Evolutionary conservation across 2,113 vertebrate genomes (phyloP).

Genomic region (Cochlearius cochlearius): DNA sequence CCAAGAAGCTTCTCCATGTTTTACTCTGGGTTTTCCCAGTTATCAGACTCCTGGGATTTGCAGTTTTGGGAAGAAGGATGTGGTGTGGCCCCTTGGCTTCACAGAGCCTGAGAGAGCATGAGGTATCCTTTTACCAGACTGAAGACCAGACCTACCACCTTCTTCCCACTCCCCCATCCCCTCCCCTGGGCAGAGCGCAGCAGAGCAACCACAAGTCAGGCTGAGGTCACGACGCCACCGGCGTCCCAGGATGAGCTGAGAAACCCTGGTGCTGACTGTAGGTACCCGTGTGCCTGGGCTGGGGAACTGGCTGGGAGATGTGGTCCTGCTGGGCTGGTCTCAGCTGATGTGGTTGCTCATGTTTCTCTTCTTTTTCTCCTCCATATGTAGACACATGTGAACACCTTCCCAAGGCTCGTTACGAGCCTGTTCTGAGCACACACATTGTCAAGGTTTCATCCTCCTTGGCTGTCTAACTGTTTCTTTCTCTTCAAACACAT

Average conservation of each 20-base stretch:
- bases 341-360: background rate
- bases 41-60: background rate
- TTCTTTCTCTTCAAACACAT: background rate
- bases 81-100: background rate
- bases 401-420: background rate
- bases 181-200: fast-evolving
- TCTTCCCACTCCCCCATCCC: background rate
- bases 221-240: background rate
- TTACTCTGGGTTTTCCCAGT: background rate
- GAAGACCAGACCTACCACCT: background rate
- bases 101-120: background rate
- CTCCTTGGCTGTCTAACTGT: background rate
- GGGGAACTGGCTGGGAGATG: background rate
- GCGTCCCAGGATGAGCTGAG: fast-evolving
- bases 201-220: background rate
- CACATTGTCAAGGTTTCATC: background rate
- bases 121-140: background rate
- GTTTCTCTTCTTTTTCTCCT: background rate
- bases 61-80: background rate
- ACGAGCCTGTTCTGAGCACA: background rate
- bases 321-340: background rate
- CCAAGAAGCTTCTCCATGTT: background rate
- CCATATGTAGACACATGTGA: fast-evolving
- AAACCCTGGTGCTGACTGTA: no score
- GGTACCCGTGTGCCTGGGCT: fast-evolving